Base-by-base conservation (phyloP, 2,797 vertebrate species). In the Hemitrygon akajei region DNA sequence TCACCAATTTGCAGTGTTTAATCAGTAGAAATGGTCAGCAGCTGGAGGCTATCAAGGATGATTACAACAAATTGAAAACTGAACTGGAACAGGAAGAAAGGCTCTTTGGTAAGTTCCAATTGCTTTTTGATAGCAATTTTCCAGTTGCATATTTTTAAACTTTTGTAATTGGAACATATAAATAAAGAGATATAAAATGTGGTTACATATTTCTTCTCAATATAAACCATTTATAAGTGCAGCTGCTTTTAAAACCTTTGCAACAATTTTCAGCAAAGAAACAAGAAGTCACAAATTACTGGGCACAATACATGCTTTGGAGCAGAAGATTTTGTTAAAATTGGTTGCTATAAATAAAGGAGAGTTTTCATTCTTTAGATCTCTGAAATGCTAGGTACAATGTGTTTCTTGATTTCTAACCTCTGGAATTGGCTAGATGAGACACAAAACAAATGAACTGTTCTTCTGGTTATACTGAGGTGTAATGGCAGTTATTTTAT, bases 1-100 rank as follows among this genome's bases (percentile, higher is more conserved):
- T 97, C 94, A 96, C 95, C 95, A 97, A 97, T 94, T 96, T 98
- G 94, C 95, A 97, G 95, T 94, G 94, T 80, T 96, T 98, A 94
- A 97, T 97, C 94, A 95, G 96, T 40, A 97, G 96, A 94, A 97
- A 96, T 75, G 94, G 95, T 87, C 95, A 94, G 94, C 97, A 97
- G 94, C 95, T 99, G 95, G 95, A 96, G 93, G 95, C 94, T 87
- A 95, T 97, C 96, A 97, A 97, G 95, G 96, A 97, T 94, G 97
- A 97, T 95, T 97, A 96, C 93, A 95, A 95, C 95, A 96, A 95
- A 94, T 95, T 98, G 95, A 97, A 96, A 91, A 95, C 95, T 96
- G 97, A 98, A 95, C 96, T 98, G 95, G 96, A 97, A 94, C 95
- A 96, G 93, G 95, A 95, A 94, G 96, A 97, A 94, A 94, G 95